phyloP scores from a whole-genome alignment of 2,888 invertebrate genomes.

The Trichopoda pennipes region DNA sequence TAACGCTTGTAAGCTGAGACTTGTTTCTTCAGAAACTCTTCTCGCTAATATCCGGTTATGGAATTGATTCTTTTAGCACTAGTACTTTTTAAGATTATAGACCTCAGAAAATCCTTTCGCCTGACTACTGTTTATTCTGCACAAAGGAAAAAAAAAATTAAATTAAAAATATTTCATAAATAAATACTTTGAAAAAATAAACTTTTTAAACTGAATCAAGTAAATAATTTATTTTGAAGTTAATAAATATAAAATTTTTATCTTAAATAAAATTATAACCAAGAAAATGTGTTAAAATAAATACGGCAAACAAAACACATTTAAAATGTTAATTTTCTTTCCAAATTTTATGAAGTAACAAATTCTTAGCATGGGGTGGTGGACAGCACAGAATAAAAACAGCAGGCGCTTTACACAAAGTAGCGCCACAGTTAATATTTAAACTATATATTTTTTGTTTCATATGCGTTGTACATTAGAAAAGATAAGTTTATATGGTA shows the following conservation, averaged over 20 bases:
- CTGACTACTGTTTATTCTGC: too few species aligned
- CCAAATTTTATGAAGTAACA: conserved; percentile 36
- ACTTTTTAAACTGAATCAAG: too few species aligned
- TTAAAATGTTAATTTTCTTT: conserved; percentile 60
- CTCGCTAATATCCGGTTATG: too few species aligned
- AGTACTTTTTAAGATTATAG: too few species aligned
- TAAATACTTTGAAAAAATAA: too few species aligned
- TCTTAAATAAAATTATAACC: background rate
- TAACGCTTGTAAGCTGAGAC: too few species aligned
- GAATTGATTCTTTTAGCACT: too few species aligned
- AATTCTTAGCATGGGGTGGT: conserved; percentile 45
- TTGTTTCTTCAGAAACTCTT: too few species aligned
- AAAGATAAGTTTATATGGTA: conserved; percentile 1
- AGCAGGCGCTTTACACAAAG: conserved; percentile 27
- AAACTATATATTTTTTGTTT: background rate
- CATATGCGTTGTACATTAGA: background rate
- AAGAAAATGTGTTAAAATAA: conserved; percentile 57
- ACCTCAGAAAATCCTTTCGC: too few species aligned
- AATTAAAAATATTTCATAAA: too few species aligned
- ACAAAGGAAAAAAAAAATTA: too few species aligned
- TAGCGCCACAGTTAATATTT: conserved; percentile 52
- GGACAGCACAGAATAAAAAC: conserved; percentile 2
- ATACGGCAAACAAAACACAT: conserved; percentile 52
- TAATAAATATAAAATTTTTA: background rate
- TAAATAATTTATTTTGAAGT: background rate